Evolutionary conservation across 2,113 vertebrate genomes (phyloP).

Genomic region (Tetrax tetrax): DNA sequence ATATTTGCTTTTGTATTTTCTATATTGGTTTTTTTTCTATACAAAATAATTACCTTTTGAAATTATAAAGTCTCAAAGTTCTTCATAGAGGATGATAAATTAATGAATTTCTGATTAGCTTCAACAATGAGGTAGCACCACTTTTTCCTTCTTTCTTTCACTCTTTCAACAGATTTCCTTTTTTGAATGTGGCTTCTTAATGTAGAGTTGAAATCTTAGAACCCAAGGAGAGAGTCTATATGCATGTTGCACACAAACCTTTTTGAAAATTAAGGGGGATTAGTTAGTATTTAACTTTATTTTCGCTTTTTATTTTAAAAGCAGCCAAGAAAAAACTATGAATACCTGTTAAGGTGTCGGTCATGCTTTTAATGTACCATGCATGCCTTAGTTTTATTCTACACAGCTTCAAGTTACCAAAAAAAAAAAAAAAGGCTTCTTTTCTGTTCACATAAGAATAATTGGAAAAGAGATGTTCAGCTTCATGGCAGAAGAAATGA

Average conservation of each 20-base stretch:
- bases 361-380: background rate
- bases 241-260: background rate
- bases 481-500: background rate
- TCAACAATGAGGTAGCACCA: background rate
- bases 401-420: background rate
- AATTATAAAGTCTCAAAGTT: background rate
- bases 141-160: background rate
- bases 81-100: background rate
- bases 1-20: background rate
- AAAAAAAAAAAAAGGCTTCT: background rate
- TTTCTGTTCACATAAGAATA: background rate
- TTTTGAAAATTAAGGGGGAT: background rate
- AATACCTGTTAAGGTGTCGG: background rate
- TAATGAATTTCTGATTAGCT: background rate
- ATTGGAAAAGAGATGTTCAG: background rate
- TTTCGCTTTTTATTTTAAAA: background rate
- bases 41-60: background rate
- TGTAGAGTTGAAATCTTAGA: background rate
- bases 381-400: background rate
- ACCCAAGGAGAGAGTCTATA: background rate
- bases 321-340: background rate
- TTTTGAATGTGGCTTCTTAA: background rate
- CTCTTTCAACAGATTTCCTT: background rate
- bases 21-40: background rate
- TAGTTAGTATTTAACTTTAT: background rate